phyloP scores from a whole-genome alignment of 2,888 invertebrate species.

The Carcina quercana region DNA sequence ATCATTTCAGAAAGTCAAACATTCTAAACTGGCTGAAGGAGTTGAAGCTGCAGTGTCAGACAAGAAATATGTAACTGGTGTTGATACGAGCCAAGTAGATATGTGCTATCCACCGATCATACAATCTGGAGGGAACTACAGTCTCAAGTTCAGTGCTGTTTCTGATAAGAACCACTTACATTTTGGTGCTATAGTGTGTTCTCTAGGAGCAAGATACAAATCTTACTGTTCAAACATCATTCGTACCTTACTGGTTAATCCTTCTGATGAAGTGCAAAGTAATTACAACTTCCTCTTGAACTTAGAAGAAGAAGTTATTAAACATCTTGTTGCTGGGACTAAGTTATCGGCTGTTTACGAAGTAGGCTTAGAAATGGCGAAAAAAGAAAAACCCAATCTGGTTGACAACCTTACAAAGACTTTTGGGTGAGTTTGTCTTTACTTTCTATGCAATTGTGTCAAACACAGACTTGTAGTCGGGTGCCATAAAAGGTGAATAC shows the following conservation, averaged over 20 bases:
- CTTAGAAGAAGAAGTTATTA: constrained; percentile 92
- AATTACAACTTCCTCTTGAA: constrained; percentile 94
- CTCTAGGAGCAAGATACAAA: constrained; percentile 95
- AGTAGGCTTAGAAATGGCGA: constrained; percentile 84
- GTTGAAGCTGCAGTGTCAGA: constrained; percentile 95
- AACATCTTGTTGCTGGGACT: constrained; percentile 85
- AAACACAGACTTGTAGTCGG: no score
- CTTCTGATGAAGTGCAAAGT: constrained; percentile 83
- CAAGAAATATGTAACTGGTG: constrained; percentile 94
- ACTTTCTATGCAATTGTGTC: no score
- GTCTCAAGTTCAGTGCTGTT: constrained; percentile 95
- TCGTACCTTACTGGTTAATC: constrained; percentile 96
- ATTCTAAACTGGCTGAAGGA: constrained; percentile 94
- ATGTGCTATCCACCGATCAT: constrained; percentile 99
- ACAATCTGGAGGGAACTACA: constrained; percentile 98
- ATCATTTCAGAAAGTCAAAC: constrained; percentile 98
- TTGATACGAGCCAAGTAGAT: constrained; percentile 92
- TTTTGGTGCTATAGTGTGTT: constrained; percentile 97
- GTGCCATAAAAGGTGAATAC: no score
- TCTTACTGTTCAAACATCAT: constrained; percentile 99
- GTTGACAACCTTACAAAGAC: constrained; percentile 94
- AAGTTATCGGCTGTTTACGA: constrained; percentile 93
- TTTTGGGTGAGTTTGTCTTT: constrained; percentile 81
- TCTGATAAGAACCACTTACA: constrained; percentile 96
- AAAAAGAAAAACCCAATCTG: constrained; percentile 89